Evolutionary conservation across 2,888 invertebrate species (phyloP), one percentile per base, ranked within the genome.

Genomic region (Octonoba sinensis): DNA sequence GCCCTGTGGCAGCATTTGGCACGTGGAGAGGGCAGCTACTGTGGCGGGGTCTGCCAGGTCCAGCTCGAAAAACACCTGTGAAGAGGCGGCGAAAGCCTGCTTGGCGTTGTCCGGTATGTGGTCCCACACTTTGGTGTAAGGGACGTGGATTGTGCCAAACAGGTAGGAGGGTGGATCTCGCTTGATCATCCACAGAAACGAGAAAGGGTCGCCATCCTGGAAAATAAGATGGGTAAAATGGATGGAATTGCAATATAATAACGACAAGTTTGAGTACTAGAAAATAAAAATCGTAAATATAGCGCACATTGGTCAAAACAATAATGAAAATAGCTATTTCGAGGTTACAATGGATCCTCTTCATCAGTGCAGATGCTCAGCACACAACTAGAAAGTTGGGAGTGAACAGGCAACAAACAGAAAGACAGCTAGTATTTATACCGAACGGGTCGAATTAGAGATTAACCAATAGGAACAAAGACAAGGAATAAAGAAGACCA

Each of bases 111-210:
- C 87, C 22, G 91, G 90, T 69, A 91, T 89, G 88, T 87, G 87
- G 86, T 90, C 88, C 91, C 91, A 91, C 44, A 91, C 90, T 74
- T 88, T 87, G 8, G 90, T 89, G 86, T 91, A 91, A 0, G 91
- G 90, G 24, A 91, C 91, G 87, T 91, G 91, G 84, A 91, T 91
- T n/a, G 91, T 91, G 51, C 91, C 91, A 86, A 91, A 91, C 83
- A 91, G 88, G 87, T 90, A 91, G 3, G 90, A 87, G 6, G 87
- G 87, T 3, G 88, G 88, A 46, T 87, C 86, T 20, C 88, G 84
- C 73, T 87, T 86, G 57, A 89, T 84, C 16, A 86, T 87, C 89
- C 89, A 89, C 82, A 89, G 86, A 85, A 89, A 89, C 12, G 89
- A 85, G 22, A 82, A 79, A 13, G 84, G 84, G 13, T 85, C 78